phyloP scores from a whole-genome alignment of 2,888 invertebrate genomes.

The Spodoptera exigua region DNA sequence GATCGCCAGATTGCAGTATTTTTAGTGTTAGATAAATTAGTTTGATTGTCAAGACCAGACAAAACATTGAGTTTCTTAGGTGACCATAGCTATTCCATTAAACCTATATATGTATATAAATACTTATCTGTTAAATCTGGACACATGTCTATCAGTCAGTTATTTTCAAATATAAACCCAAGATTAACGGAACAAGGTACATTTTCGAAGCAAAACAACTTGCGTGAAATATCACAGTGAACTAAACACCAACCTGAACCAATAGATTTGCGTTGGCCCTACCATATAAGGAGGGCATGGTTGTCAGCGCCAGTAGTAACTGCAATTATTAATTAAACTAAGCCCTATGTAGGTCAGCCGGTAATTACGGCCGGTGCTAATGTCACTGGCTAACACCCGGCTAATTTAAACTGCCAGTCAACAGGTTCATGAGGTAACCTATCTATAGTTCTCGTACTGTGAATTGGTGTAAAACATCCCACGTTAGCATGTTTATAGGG shows the following conservation, averaged over 20 bases:
- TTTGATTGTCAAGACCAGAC: conserved; percentile 30
- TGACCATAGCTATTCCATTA: too few relatives aligned
- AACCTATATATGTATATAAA: too few relatives aligned
- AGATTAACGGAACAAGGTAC: too few relatives aligned
- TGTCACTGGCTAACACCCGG: conserved; percentile 69
- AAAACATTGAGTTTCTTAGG: too few relatives aligned
- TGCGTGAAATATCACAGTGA: too few relatives aligned
- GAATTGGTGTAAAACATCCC: conserved; percentile 25
- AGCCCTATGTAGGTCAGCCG: conserved; percentile 76
- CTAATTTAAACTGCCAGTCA: conserved; percentile 60
- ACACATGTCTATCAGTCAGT: too few relatives aligned
- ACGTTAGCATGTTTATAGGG: conserved; percentile 17
- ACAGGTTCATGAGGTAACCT: conserved; percentile 49
- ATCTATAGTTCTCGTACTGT: conserved; percentile 11
- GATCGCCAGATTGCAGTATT: conserved; percentile 16
- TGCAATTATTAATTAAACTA: conserved; percentile 74
- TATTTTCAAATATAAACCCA: too few relatives aligned
- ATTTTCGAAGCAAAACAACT: too few relatives aligned
- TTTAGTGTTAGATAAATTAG: conserved; percentile 10
- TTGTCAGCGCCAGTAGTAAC: conserved; percentile 59
- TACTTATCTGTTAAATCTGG: too few relatives aligned
- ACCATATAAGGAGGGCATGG: conserved; percentile 48
- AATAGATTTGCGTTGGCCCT: conserved; percentile 37
- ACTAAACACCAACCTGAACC: not conserved
- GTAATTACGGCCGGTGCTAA: conserved; percentile 78